Evolutionary conservation across 2,113 vertebrate species (phyloP), one percentile per base, ranked within the genome.

Genomic region (Phaetusa simplex): DNA sequence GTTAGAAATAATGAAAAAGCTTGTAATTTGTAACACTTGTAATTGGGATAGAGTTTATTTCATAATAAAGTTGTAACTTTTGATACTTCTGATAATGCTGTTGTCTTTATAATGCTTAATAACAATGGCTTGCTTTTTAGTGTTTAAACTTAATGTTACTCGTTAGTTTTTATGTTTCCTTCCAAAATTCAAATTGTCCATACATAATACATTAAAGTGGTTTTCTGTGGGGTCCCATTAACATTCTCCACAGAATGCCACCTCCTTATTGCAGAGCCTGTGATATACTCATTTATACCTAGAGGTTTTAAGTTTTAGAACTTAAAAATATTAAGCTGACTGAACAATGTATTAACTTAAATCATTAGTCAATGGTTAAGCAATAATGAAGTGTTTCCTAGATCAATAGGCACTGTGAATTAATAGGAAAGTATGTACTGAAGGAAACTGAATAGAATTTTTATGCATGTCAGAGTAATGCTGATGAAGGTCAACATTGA

Each of bases 291-390:
- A 38, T 78, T 79, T 97, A 21, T 91, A 50, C 79, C 80, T 80
- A 62, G 73, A 87, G 93, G 73, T 23, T 86, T 16, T 53, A 27
- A 53, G 24, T 53, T 55, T 94, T n/a, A 78, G 30, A 95, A 95
- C 40, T 93, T 90, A 52, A 87, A 96, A 91, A 91, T 67, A 93
- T 58, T 88, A 81, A 81, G 47, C 52, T 89, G 43, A 73, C 53
- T 93, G 90, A 94, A 71, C 29, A 45, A 86, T 84, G 29, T 66
- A 88, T 64, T 87, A 95, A 73, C 76, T 91, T 94, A 85, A 66
- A 82, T 93, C 42, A 49, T 83, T 90, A 94, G 84, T 94, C 38
- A 43, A 32, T 89, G 26, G 40, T 14, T 80, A 94, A 86, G 71
- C 70, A 91, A 79, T 86, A 47, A 78, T 10, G 11, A 67, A 86